phyloP scores from a whole-genome alignment of 2,888 invertebrate species.

The Rhingia campestris region DNA sequence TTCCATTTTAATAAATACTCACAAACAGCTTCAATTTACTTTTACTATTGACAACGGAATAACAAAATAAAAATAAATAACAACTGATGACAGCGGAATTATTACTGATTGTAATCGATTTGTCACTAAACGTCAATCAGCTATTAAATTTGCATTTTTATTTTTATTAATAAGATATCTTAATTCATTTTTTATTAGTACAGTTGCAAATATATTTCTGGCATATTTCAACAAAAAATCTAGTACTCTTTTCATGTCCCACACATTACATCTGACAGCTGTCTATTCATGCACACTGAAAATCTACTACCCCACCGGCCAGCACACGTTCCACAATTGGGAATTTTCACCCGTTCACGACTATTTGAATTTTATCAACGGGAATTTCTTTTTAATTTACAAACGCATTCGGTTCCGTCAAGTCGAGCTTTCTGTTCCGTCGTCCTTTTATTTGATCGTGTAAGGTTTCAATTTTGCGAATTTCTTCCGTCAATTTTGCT shows the following conservation, averaged over 20 bases:
- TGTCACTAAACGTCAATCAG: too few relatives aligned
- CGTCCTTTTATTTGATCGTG: slow-evolving; percentile 55
- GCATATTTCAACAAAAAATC: neutral
- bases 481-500: slow-evolving; percentile 14
- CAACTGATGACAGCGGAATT: neutral
- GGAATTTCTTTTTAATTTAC: slow-evolving; percentile 59
- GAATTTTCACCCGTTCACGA: slow-evolving; percentile 39
- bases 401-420: slow-evolving; percentile 48
- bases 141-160: neutral
- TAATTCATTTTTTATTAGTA: neutral
- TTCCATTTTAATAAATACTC: neutral
- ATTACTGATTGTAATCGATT: neutral
- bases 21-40: neutral
- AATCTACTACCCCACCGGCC: neutral
- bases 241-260: slow-evolving; percentile 6
- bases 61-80: neutral
- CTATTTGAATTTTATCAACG: slow-evolving; percentile 66
- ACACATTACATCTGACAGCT: slow-evolving; percentile 8
- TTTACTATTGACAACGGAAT: too few relatives aligned
- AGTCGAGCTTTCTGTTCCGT: slow-evolving; percentile 51
- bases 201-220: neutral
- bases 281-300: neutral
- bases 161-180: neutral
- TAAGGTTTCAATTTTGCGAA: slow-evolving; percentile 32
- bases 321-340: slow-evolving; percentile 28